phyloP scores from a whole-genome alignment of 2,113 vertebrate species.

The Cebidichthys violaceus region DNA sequence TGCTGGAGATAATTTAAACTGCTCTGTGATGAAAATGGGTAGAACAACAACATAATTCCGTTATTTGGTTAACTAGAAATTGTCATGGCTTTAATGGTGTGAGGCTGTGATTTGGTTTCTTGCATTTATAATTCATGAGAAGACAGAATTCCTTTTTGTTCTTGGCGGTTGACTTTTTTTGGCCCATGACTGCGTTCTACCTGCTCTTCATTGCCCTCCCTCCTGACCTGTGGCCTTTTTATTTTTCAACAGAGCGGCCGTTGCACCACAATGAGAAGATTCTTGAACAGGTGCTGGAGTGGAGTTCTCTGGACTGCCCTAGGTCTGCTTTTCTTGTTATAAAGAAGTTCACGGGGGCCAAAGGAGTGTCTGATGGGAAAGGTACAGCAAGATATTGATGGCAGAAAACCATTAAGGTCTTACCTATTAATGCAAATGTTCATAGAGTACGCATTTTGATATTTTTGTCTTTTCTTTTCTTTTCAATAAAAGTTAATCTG shows the following conservation, averaged over 20 bases:
- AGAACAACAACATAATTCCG: conserved; percentile 68
- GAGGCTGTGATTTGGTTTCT: conserved; percentile 43
- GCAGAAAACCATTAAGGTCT: neutral
- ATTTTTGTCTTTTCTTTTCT: neutral
- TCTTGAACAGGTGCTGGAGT: conserved; percentile 93
- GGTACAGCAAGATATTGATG: conserved; percentile 74
- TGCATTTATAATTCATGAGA: conserved; percentile 40
- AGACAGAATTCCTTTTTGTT: neutral
- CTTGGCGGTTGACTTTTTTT: neutral
- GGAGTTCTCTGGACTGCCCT: conserved; percentile 90
- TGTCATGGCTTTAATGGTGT: conserved; percentile 46
- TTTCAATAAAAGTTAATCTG: neutral
- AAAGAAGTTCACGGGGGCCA: conserved; percentile 86
- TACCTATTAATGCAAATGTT: neutral
- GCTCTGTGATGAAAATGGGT: conserved; percentile 72
- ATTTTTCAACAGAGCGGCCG: conserved; percentile 87
- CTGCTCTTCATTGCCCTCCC: neutral
- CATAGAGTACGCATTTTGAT: neutral
- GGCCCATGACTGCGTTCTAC: neutral
- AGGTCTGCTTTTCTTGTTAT: conserved; percentile 91
- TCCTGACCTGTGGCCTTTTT: neutral
- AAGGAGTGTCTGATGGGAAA: conserved; percentile 66
- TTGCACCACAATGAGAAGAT: conserved; percentile 94
- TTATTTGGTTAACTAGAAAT: conserved; percentile 52
- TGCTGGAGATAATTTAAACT: conserved; percentile 82